phyloP scores from a whole-genome alignment of 2,113 vertebrate species.

The Ovibos moschatus region DNA sequence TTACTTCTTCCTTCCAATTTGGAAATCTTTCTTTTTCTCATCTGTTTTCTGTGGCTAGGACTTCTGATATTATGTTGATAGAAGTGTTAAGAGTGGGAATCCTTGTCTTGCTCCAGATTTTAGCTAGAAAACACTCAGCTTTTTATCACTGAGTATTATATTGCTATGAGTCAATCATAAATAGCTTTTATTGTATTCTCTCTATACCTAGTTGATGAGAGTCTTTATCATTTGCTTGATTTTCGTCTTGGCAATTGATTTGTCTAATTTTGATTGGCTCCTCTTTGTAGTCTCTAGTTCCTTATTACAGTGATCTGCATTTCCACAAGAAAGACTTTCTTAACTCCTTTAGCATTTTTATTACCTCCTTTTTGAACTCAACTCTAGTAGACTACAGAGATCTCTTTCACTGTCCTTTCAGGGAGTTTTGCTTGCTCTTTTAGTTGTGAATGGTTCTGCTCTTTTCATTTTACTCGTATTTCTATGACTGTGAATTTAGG shows the following conservation, averaged over 20 bases:
- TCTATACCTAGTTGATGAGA: neutral
- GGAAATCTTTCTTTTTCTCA: neutral
- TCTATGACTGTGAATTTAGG: neutral
- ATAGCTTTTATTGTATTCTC: neutral
- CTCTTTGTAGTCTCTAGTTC: neutral
- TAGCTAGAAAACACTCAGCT: neutral
- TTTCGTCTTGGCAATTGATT: neutral
- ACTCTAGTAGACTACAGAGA: neutral
- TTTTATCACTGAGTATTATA: neutral
- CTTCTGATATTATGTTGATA: neutral
- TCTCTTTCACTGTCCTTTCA: neutral
- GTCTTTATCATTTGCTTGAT: neutral
- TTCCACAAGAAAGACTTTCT: neutral
- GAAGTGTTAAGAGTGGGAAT: neutral
- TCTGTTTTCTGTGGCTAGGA: neutral
- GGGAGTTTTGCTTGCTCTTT: neutral
- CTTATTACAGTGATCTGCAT: neutral
- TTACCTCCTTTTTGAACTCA: neutral
- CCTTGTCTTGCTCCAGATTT: neutral
- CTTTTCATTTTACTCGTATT: neutral
- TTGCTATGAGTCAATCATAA: neutral
- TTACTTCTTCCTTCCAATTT: neutral
- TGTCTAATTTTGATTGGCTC: neutral
- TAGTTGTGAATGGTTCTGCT: neutral
- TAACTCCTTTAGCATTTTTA: neutral